These are phyloP conservation scores for Prunella himalayana DNA, from an alignment of 2,113 vertebrate species.

Conservation along the genomic window DNA sequence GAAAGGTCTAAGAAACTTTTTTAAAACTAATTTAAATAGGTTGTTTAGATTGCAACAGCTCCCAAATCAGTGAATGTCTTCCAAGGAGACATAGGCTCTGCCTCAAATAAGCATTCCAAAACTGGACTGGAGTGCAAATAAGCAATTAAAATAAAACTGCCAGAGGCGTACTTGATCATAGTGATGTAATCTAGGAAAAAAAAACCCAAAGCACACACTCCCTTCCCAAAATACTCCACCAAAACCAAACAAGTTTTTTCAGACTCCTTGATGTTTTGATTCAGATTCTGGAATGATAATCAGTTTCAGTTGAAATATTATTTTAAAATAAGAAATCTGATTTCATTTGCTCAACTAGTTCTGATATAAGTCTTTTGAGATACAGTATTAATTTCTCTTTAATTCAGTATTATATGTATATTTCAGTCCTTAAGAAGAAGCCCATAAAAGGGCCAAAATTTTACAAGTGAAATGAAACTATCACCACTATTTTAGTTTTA, in stretches of 20 bases:
- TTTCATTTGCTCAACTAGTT: neutral
- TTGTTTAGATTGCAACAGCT: neutral
- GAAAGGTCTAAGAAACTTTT: neutral
- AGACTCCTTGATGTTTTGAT: neutral
- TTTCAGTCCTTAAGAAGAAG: neutral
- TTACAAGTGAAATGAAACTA: neutral
- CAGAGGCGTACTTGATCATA: neutral
- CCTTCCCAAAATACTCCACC: neutral
- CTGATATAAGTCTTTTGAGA: neutral
- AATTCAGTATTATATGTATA: neutral
- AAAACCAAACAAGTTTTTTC: neutral
- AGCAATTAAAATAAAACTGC: neutral
- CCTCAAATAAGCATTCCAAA: neutral
- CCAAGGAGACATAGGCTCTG: neutral
- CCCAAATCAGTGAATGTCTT: neutral
- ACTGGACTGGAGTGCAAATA: neutral
- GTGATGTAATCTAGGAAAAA: neutral
- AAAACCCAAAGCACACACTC: neutral
- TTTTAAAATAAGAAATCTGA: neutral
- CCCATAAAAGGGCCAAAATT: neutral
- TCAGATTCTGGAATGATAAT: neutral
- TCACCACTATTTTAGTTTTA: neutral
- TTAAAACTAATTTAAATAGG: no score
- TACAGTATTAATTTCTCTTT: neutral
- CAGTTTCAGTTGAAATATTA: neutral